These are phyloP conservation scores for Ischnura elegans DNA, from an alignment of 2,888 invertebrate species.

Conservation along the genomic window DNA sequence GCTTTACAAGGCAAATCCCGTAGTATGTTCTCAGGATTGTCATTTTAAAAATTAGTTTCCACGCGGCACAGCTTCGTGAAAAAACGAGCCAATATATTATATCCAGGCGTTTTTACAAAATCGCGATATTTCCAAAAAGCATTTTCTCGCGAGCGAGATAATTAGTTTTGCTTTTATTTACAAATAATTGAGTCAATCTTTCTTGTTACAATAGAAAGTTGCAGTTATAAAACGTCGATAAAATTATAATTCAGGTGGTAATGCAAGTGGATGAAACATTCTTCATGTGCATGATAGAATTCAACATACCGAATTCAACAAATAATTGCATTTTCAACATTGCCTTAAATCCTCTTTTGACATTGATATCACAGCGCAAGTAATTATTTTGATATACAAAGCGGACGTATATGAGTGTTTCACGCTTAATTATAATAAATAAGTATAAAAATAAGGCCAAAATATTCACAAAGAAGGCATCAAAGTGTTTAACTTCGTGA, in stretches of 20 bases:
- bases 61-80: not conserved
- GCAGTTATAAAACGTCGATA: slow-evolving; percentile 50
- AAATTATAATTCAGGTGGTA: slow-evolving; percentile 54
- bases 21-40: slow-evolving; percentile 16
- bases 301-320: slow-evolving; percentile 60
- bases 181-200: slow-evolving; percentile 46
- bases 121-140: slow-evolving; percentile 53
- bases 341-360: slow-evolving; percentile 43
- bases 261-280: slow-evolving; percentile 42
- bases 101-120: slow-evolving; percentile 33
- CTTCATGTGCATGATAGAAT: slow-evolving; percentile 37
- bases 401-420: slow-evolving; percentile 64
- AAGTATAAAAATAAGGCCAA: slow-evolving; percentile 67
- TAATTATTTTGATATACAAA: slow-evolving; percentile 66
- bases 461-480: slow-evolving; percentile 67
- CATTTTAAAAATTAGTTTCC: not conserved
- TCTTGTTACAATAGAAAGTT: slow-evolving; percentile 42
- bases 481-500: slow-evolving; percentile 14
- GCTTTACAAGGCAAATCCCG: slow-evolving; percentile 52
- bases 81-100: not conserved
- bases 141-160: slow-evolving; percentile 7
- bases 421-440: slow-evolving; percentile 67
- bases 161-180: slow-evolving; percentile 37
- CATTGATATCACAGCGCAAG: slow-evolving; percentile 64
- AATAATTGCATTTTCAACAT: slow-evolving; percentile 38